These are phyloP conservation scores for Pyrgus malvae DNA, from an alignment of 2,888 invertebrate species.

Conservation along the genomic window DNA sequence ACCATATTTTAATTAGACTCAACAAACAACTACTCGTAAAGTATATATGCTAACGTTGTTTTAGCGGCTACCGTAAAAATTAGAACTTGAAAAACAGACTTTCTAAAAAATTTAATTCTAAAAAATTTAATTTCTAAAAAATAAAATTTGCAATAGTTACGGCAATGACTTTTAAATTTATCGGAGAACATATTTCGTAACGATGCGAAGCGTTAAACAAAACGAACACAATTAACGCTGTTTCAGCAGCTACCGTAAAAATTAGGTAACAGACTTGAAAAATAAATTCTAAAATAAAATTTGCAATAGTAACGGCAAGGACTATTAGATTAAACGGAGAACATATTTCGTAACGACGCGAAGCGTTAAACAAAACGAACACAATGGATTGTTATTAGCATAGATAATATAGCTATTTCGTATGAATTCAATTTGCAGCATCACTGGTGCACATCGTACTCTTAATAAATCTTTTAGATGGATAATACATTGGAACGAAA, in stretches of 20 bases:
- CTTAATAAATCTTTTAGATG: background rate
- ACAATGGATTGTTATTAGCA: conserved; percentile 7
- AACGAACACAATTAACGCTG: conserved; percentile 8
- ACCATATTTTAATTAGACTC: no score
- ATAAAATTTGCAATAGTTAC: background rate
- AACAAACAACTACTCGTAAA: no score
- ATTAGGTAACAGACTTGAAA: no score
- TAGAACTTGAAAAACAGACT: no score
- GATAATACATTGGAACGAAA: no score
- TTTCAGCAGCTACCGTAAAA: no score
- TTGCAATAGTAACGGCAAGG: background rate
- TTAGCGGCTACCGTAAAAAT: no score
- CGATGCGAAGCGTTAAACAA: background rate
- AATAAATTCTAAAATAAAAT: no score
- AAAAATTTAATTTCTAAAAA: no score
- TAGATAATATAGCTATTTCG: background rate
- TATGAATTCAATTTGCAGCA: conserved; percentile 7
- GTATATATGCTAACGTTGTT: no score
- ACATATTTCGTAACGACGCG: background rate
- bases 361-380: conserved; percentile 4
- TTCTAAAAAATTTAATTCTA: no score
- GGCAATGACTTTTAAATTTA: background rate
- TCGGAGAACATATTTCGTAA: background rate
- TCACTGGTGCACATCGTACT: conserved; percentile 7
- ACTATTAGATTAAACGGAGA: background rate